These are phyloP conservation scores for Podarcis siculus DNA, from an alignment of 2,797 vertebrate genomes.

Conservation along the genomic window DNA sequence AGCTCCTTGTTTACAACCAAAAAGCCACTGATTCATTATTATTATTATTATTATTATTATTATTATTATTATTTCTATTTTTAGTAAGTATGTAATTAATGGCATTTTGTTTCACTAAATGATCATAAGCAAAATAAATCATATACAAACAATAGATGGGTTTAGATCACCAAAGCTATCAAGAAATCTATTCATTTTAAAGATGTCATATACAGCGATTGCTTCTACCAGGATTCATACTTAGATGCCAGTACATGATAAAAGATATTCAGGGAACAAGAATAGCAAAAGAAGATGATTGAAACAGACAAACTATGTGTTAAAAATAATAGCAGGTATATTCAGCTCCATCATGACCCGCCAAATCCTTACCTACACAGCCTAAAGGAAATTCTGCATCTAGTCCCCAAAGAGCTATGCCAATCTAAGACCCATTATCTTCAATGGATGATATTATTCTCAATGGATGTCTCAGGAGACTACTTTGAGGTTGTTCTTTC, in stretches of 20 bases:
- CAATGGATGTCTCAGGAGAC: neutral
- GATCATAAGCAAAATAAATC: neutral
- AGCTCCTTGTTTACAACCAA: too few relatives aligned
- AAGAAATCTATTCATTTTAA: neutral
- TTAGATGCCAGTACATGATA: accelerated
- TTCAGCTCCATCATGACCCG: neutral
- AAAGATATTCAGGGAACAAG: neutral
- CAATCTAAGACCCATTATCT: neutral
- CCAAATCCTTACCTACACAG: neutral
- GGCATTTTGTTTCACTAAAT: neutral
- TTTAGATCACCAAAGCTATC: neutral
- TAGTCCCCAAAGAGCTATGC: neutral
- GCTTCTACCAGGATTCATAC: accelerated
- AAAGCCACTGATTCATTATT: too few relatives aligned
- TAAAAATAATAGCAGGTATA: constrained; percentile 1
- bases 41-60: too few relatives aligned
- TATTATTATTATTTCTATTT: too few relatives aligned
- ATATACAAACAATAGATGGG: accelerated
- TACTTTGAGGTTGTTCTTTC: neutral
- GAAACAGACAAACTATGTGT: neutral
- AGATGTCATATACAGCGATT: neutral
- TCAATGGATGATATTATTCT: neutral
- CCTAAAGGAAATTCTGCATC: neutral
- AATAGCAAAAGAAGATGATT: neutral
- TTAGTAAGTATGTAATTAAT: neutral